Conservation (phyloP, 1,140 invertebrate genomes). For the Ditylenchus dipsaci region DNA sequence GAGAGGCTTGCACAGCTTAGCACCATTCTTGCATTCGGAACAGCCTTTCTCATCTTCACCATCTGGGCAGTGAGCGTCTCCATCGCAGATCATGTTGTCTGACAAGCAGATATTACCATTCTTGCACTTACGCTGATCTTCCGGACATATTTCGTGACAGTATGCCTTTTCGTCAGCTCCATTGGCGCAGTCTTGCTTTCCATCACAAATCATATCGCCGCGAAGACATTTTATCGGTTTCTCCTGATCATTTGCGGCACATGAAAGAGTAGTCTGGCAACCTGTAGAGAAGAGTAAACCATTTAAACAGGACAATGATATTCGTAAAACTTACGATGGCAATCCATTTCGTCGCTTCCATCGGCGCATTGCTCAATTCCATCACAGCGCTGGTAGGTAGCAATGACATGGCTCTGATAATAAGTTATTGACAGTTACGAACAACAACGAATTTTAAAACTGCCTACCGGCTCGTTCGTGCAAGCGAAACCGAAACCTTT, state of each 20-base stretch:
- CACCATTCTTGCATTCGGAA: conserved; percentile 18
- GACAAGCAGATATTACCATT: conserved; percentile 30
- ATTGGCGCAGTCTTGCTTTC: conserved; percentile 26
- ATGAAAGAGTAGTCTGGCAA: conserved; percentile 38
- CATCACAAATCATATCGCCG: conserved; percentile 35
- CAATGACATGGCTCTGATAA: conserved; percentile 25
- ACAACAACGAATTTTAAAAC: not conserved
- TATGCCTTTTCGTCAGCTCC: conserved; percentile 32
- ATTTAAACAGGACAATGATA: not conserved
- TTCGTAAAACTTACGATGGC: conserved; percentile 16
- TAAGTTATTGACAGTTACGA: not conserved
- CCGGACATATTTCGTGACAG: conserved; percentile 24
- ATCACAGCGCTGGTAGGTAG: conserved; percentile 38
- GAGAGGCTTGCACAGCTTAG: conserved; percentile 21
- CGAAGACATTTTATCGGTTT: conserved; percentile 18
- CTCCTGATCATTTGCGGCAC: not conserved
- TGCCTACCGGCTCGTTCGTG: conserved; percentile 32
- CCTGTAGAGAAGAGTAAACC: conserved; percentile 14
- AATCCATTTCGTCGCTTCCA: conserved; percentile 35
- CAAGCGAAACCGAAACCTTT: conserved; percentile 36
- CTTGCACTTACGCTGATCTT: conserved; percentile 25
- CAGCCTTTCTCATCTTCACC: conserved; percentile 40
- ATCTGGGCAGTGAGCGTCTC: conserved; percentile 34
- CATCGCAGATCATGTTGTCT: conserved; percentile 29
- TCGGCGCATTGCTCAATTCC: conserved; percentile 34